Percentiles rank a stretch among this genome's conserved stretches.
phyloP scores from a whole-genome alignment of 2,888 invertebrate genomes.

The Standfussiana lucernea region DNA sequence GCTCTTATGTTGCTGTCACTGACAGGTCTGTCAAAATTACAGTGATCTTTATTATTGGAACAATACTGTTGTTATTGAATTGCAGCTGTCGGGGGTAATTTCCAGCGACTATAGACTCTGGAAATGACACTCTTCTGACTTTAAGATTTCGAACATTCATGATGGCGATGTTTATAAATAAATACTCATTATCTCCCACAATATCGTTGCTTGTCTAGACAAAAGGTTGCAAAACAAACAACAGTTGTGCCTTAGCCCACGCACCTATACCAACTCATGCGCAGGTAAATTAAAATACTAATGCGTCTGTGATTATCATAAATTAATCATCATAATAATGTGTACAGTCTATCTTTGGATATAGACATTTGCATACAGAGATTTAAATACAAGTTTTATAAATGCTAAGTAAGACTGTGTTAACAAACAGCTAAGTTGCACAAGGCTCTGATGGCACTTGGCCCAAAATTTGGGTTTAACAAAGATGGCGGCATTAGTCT shows the following conservation, averaged over 20 bases:
- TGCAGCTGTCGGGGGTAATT: too few species aligned
- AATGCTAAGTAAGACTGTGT: conserved; percentile 17
- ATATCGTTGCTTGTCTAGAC: conserved; percentile 43
- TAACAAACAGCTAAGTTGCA: neutral
- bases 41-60: too few species aligned
- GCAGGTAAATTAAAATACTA: conserved; percentile 60
- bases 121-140: too few species aligned
- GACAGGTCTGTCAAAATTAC: too few species aligned
- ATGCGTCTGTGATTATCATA: conserved; percentile 64
- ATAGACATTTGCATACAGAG: conserved; percentile 24
- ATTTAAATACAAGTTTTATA: conserved; percentile 45
- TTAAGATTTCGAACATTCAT: neutral
- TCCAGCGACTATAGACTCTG: too few species aligned
- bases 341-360: conserved; percentile 49
- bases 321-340: conserved; percentile 62
- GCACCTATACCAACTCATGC: conserved; percentile 38
- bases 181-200: conserved; percentile 12
- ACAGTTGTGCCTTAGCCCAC: conserved; percentile 55
- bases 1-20: too few species aligned
- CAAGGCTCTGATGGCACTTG: neutral
- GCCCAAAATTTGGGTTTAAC: too few species aligned
- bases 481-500: too few species aligned
- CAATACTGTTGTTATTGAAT: too few species aligned
- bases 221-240: conserved; percentile 62
- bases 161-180: conserved; percentile 16